Evolutionary conservation across 1,140 invertebrate genomes (phyloP), one percentile per base, ranked within the genome.

Genomic region (Sminthurides bifidus): DNA sequence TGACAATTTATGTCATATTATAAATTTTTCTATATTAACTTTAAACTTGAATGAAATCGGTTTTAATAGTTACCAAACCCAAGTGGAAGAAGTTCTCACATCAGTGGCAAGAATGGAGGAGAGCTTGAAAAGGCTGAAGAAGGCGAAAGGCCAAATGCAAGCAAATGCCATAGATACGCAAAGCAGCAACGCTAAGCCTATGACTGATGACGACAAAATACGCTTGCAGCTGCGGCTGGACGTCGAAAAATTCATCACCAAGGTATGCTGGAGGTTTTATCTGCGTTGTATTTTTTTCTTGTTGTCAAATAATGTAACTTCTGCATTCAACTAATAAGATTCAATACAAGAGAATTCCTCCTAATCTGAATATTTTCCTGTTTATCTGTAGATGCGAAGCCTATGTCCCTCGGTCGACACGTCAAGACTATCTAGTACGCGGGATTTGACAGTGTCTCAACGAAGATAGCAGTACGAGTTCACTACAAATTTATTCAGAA

Each of bases 21-120:
- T 8, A 41, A 41, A 49, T 69, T 65, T 61, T 44, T 31, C 37
- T 41, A 43, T 37, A 12, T 37, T 37, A 17, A 12, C 33, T 12
- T 12, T 17, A 37, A 37, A 12, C 17, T 37, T 37, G 12, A 37
- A 17, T 37, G 17, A 12, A 37, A 37, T 37, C 33, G 10, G 33
- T 54, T 51, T 60, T 65, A 66, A 66, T 58, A 92, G 88, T 60
- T 95, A 91, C 74, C 80, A 77, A 60, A 77, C 74, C 59, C 79
- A 82, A 58, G 87, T 92, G 14, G 77, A 77, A 56, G 88, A 94
- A 72, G 88, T 95, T 3, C 73, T 96, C 50, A 87, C 81, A 33
- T 92, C 90, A 3, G 90, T 94, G 1, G 87, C 89, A 69, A 91
- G 87, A 75, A 95, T 92, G 61, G 92, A 95, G 70, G 91, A 94